phyloP scores from a whole-genome alignment of 2,797 vertebrate species.

The Galaxias olidus region DNA sequence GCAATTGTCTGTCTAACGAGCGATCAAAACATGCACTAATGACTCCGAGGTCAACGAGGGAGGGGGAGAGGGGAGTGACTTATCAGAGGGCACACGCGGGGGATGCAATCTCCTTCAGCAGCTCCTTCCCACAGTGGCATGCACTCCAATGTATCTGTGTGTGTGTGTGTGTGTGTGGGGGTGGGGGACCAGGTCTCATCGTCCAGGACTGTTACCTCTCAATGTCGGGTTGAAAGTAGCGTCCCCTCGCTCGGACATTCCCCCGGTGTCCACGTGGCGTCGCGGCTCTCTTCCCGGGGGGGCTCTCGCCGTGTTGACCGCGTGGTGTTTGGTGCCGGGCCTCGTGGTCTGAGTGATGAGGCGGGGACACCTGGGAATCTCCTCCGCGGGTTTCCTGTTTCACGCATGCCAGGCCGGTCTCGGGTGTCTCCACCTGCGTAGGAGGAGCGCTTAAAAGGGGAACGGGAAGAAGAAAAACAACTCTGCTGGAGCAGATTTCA shows the following conservation, averaged over 20 bases:
- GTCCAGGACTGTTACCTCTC: neutral
- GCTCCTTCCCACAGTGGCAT: neutral
- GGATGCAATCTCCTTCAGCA: constrained; percentile 4
- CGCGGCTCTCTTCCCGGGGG: neutral
- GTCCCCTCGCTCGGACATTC: neutral
- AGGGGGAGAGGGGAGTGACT: too few species aligned
- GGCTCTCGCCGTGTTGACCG: neutral
- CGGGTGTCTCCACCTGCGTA: constrained; percentile 32
- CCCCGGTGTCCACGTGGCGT: neutral
- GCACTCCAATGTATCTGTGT: neutral
- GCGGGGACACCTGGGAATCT: constrained; percentile 35
- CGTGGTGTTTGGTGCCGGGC: neutral
- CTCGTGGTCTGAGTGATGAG: constrained; percentile 24
- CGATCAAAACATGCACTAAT: constrained; percentile 17
- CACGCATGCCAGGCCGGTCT: constrained; percentile 12
- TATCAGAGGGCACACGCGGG: constrained; percentile 11
- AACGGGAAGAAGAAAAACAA: neutral
- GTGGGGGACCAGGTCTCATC: neutral
- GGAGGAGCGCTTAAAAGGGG: constrained; percentile 13
- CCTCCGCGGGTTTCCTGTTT: constrained; percentile 23
- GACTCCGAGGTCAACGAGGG: constrained; percentile 1
- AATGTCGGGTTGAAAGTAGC: neutral
- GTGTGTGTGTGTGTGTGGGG: neutral
- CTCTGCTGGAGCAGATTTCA: constrained; percentile 10
- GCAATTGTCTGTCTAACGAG: constrained; percentile 23